Conservation (phyloP, 2,113 vertebrate species). For the Plotosus lineatus region DNA sequence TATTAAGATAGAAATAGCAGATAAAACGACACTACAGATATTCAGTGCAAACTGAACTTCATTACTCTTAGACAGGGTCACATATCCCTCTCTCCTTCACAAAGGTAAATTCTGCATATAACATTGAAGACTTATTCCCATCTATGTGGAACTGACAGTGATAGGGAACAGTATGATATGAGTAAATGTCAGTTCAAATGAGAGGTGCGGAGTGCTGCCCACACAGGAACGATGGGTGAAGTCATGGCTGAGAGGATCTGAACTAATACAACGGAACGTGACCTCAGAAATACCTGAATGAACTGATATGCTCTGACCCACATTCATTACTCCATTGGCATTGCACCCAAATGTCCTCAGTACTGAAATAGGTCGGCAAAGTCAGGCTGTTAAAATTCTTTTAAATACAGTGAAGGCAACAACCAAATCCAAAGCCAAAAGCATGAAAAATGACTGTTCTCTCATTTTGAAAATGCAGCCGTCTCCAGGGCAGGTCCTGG, state of each 20-base stretch:
- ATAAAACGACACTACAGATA: constrained; percentile 20
- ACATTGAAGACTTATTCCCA: constrained; percentile 19
- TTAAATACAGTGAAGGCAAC: neutral
- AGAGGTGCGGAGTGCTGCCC: constrained; percentile 30
- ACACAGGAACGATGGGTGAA: neutral
- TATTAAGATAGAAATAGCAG: constrained; percentile 10
- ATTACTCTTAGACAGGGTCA: constrained; percentile 38
- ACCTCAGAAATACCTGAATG: constrained; percentile 34
- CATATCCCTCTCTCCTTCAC: constrained; percentile 31
- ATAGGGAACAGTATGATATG: constrained; percentile 14
- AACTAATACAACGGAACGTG: constrained; percentile 30
- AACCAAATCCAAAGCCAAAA: neutral
- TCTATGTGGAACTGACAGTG: constrained; percentile 1
- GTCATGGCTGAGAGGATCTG: constrained; percentile 38
- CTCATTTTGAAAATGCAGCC: neutral
- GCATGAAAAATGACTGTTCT: neutral
- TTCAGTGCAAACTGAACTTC: constrained; percentile 37
- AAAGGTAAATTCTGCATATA: constrained; percentile 50
- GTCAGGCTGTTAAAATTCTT: constrained; percentile 19
- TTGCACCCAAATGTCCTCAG: constrained; percentile 8
- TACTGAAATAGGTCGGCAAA: constrained; percentile 30
- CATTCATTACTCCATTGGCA: constrained; percentile 15
- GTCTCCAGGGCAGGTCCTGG: constrained; percentile 23
- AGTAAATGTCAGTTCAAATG: constrained; percentile 47
- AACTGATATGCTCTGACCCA: constrained; percentile 23